These are phyloP conservation scores for Octopus bimaculoides DNA, from an alignment of 1,140 invertebrate genomes.

Conservation along the genomic window DNA sequence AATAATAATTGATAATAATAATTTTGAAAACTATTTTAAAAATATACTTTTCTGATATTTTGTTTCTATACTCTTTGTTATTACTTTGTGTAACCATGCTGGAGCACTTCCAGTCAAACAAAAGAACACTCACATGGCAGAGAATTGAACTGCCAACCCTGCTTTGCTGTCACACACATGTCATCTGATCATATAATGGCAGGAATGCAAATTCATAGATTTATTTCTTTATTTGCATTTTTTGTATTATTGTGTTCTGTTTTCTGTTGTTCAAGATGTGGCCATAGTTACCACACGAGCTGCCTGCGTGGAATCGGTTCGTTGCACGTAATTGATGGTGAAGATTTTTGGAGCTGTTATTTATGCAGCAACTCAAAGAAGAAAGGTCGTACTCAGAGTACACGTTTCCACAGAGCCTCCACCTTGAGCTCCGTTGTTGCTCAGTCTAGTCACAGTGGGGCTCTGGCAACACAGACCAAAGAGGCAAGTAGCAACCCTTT, in stretches of 20 bases:
- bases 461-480: constrained; percentile 10
- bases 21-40: too few relatives aligned
- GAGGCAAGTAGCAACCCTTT: constrained; percentile 26
- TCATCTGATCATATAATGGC: too few relatives aligned
- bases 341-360: constrained; percentile 52
- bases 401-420: constrained; percentile 43
- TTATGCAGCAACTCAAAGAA: constrained; percentile 48
- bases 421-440: background rate
- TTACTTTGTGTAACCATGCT: too few relatives aligned
- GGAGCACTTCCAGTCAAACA: too few relatives aligned
- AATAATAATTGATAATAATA: too few relatives aligned
- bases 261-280: constrained; percentile 42
- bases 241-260: background rate
- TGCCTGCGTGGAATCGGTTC: constrained; percentile 50
- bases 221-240: too few relatives aligned
- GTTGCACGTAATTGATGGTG: constrained; percentile 45
- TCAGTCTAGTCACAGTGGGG: background rate
- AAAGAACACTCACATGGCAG: too few relatives aligned
- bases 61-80: too few relatives aligned
- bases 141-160: too few relatives aligned
- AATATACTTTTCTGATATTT: too few relatives aligned
- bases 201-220: too few relatives aligned
- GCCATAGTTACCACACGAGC: constrained; percentile 51
- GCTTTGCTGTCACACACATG: too few relatives aligned
- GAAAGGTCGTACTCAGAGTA: constrained; percentile 37